These are phyloP conservation scores for Sylvia atricapilla DNA, from an alignment of 2,113 vertebrate species.

Conservation along the genomic window DNA sequence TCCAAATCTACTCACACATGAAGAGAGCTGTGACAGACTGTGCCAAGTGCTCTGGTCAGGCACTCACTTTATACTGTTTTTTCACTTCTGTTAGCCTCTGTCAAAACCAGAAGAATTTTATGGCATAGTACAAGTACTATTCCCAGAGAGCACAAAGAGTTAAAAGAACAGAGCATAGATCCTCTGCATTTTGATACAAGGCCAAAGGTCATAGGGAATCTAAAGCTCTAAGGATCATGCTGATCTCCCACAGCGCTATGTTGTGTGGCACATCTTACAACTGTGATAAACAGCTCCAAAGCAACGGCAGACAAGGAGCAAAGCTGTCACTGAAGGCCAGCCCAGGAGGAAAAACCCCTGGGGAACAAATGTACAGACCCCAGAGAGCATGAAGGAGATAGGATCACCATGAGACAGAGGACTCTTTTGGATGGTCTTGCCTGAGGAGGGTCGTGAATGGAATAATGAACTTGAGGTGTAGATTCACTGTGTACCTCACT, in stretches of 20 bases:
- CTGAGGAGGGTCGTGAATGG: rapidly evolving
- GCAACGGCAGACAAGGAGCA: not conserved
- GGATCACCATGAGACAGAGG: not conserved
- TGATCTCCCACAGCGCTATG: not conserved
- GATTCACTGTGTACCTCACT: not conserved
- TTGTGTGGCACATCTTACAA: not conserved
- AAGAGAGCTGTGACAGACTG: not conserved
- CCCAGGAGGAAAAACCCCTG: not conserved
- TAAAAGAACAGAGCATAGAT: not conserved
- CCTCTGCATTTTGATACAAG: not conserved
- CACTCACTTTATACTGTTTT: not conserved
- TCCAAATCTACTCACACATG: not conserved
- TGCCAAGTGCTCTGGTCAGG: not conserved
- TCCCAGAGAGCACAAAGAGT: not conserved
- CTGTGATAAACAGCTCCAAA: not conserved
- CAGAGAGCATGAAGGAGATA: not conserved
- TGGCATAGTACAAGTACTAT: not conserved
- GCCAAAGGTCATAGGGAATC: not conserved
- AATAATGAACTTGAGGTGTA: not conserved
- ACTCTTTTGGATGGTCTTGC: not conserved
- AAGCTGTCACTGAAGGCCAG: not conserved
- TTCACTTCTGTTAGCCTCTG: not conserved
- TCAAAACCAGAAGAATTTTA: not conserved
- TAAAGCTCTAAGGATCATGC: not conserved
- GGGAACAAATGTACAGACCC: not conserved